Base-by-base conservation (phyloP, 2,888 invertebrate genomes). In the Theristus sp. region DNA sequence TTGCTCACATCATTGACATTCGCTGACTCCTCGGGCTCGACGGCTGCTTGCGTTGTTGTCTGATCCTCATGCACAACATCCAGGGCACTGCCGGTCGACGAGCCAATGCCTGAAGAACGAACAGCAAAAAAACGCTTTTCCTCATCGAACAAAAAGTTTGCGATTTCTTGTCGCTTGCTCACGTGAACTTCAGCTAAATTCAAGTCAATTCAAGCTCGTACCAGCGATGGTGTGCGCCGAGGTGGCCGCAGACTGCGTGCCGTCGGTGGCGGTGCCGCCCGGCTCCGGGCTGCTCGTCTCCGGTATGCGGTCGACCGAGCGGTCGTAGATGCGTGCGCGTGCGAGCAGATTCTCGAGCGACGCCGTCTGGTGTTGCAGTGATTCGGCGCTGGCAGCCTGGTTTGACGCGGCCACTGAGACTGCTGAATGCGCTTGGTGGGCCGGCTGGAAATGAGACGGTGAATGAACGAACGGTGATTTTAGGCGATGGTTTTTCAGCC, bases 311-410 rank as follows among this genome's bases (percentile, higher is more conserved):
- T 63, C 57, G 30, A 10, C 30, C 30, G 30, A 13, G n/a, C 52
- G 13, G 31, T 56, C 30, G 56, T 56, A 31, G 56, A 56, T 29
- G 31, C 59, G 61, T 20, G 30, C 61, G 58, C 68, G 66, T 1
- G 68, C 69, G 22, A 72, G 64, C 13, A 72, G 65, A 59, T 72
- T 72, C 64, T 72, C 72, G 20, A 72, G 65, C 1, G 70, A 70
- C 22, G 71, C 67, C 26, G 72, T 70, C 57, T 70, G 72, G 59
- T 70, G 69, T 60, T 70, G 49, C n/a, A 78, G 73, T 61, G 76
- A 77, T 63, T 78, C 78, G 26, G 78, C 78, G 6, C 75, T 75
- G 0, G 77, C 75, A 20, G 78, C 78, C 66, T 78, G 78, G 62
- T 77, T 76, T 24, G 77, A 77, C 58, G 75, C 74, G 20, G 78